phyloP scores from a whole-genome alignment of 64 coral and sea anemone genomes.

The Catalaphyllia jardinei region DNA sequence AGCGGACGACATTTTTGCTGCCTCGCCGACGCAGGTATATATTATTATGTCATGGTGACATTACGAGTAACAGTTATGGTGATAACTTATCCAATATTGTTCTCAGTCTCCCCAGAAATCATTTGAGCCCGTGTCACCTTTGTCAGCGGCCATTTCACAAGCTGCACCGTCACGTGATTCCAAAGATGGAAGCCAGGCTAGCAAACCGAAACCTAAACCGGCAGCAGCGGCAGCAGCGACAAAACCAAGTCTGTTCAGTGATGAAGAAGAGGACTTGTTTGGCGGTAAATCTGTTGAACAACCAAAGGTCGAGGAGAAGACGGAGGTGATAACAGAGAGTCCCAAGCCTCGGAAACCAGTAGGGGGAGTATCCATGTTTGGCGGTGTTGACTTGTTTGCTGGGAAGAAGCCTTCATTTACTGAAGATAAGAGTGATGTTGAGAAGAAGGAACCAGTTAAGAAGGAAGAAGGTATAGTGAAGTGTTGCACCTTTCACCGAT shows the following conservation, averaged over 20 bases:
- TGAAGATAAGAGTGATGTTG: not conserved
- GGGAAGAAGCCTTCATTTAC: slow-evolving; percentile 63
- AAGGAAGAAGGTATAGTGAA: slow-evolving; percentile 18
- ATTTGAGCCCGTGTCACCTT: slow-evolving; percentile 10
- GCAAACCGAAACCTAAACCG: slow-evolving; percentile 34
- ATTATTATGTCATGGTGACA: too few species aligned
- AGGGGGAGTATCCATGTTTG: slow-evolving; percentile 78
- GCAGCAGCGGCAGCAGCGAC: slow-evolving; percentile 18
- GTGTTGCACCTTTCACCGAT: too few species aligned
- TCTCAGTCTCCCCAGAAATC: slow-evolving; percentile 32
- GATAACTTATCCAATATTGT: not conserved
- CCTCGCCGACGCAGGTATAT: not conserved
- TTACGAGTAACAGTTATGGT: too few species aligned
- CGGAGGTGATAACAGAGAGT: slow-evolving; percentile 2
- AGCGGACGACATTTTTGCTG: slow-evolving; percentile 56
- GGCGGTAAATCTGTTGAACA: slow-evolving; percentile 26
- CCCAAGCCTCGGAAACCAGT: slow-evolving; percentile 66
- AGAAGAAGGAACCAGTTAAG: not conserved
- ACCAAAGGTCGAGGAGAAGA: slow-evolving; percentile 32
- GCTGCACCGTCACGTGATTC: not conserved
- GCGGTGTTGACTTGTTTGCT: slow-evolving; percentile 81
- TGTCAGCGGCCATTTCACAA: slow-evolving; percentile 20
- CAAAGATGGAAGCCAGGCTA: not conserved
- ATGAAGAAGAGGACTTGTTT: slow-evolving; percentile 90
- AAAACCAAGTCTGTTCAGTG: slow-evolving; percentile 78